phyloP scores from a whole-genome alignment of 64 coral and sea anemone species.

The Actinia tenebrosa region DNA sequence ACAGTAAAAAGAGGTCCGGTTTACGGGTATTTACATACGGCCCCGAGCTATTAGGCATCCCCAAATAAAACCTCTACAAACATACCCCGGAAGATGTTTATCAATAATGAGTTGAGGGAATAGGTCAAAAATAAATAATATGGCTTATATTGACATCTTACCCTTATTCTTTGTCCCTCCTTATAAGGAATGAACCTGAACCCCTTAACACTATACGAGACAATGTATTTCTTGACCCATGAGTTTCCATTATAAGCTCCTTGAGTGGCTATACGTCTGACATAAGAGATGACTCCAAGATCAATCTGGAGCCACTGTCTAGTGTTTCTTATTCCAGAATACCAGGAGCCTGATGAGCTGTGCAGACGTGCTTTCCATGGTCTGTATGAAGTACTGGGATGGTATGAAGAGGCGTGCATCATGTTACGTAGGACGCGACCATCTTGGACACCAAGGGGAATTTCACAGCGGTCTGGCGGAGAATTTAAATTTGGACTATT shows the following conservation, averaged over 20 bases:
- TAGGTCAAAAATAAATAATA: too few relatives aligned
- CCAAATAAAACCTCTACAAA: too few relatives aligned
- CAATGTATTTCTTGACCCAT: conserved; percentile 15
- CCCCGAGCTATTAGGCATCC: too few relatives aligned
- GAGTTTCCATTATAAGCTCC: conserved; percentile 39
- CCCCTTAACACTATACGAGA: not conserved
- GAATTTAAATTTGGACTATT: not conserved
- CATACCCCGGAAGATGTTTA: too few relatives aligned
- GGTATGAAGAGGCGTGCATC: conserved; percentile 42
- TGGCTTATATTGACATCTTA: not conserved
- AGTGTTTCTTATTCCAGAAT: conserved; percentile 28
- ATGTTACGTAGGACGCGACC: conserved; percentile 49
- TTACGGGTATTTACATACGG: too few relatives aligned
- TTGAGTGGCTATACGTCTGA: conserved; percentile 58
- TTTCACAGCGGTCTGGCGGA: conserved; percentile 59
- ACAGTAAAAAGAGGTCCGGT: too few relatives aligned
- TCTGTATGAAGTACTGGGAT: conserved; percentile 39
- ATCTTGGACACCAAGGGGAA: conserved; percentile 83
- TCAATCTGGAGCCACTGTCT: conserved; percentile 76
- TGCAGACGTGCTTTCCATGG: conserved; percentile 40
- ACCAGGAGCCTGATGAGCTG: conserved; percentile 26
- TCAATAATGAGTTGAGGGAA: too few relatives aligned
- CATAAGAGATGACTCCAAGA: conserved; percentile 27
- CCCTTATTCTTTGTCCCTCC: conserved; percentile 34
- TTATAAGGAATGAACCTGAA: conserved; percentile 34